A percentile compares a stretch with the other conserved stretches of the same genome.
Conservation (phyloP, 2,113 vertebrate genomes). For the Myocastor coypus region DNA sequence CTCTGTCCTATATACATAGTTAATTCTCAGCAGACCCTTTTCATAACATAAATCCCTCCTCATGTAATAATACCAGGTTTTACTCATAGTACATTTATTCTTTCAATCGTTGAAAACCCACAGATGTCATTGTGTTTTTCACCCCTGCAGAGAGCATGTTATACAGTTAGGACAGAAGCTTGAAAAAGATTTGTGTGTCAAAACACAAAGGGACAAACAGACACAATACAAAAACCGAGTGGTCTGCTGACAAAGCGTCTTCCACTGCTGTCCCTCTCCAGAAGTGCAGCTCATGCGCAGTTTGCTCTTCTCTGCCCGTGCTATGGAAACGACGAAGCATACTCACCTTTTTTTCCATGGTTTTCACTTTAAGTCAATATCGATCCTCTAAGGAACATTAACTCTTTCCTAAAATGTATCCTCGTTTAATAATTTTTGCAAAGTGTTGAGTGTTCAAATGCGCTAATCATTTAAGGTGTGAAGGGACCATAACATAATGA, state of each 20-base stretch:
- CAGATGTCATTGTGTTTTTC: conserved; percentile 25
- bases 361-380: conserved; percentile 3
- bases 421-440: neutral
- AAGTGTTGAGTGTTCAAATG: neutral
- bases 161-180: neutral
- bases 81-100: conserved; percentile 20
- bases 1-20: neutral
- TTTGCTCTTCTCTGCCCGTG: conserved; percentile 44
- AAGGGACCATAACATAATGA: neutral
- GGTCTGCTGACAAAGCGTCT: conserved; percentile 22
- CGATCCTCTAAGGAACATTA: neutral
- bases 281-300: conserved; percentile 61
- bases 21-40: neutral
- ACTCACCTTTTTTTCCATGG: conserved; percentile 6
- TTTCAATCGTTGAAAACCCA: conserved; percentile 19
- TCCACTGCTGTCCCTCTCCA: neutral
- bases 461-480: neutral
- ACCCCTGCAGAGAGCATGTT: conserved; percentile 11
- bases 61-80: neutral
- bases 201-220: conserved; percentile 39
- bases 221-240: neutral
- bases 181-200: conserved; percentile 30
- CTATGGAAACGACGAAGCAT: conserved; percentile 27
- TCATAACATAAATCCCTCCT: neutral
- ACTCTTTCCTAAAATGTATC: neutral